phyloP scores from a whole-genome alignment of 2,797 vertebrate genomes.

The Lepilemur septentrionalis region DNA sequence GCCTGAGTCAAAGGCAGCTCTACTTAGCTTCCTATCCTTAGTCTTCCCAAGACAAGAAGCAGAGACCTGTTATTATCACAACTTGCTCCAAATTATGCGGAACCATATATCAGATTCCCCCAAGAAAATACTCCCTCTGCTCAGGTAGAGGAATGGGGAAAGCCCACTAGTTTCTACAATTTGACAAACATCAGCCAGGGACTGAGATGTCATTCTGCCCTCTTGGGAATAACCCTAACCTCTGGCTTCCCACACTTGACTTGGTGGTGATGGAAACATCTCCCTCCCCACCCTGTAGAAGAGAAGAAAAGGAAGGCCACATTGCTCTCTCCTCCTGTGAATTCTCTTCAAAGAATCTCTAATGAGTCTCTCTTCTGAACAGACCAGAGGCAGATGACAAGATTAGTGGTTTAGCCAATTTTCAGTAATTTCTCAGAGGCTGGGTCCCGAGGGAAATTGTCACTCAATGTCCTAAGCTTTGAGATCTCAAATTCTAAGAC shows the following conservation, averaged over 20 bases:
- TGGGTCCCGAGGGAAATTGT: background rate
- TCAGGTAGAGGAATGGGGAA: background rate
- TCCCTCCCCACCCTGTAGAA: background rate
- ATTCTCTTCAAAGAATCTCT: slow-evolving; percentile 12
- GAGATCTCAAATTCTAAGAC: background rate
- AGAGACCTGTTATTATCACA: background rate
- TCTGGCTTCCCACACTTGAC: background rate
- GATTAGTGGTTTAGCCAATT: background rate
- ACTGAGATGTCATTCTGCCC: background rate
- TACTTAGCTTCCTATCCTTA: background rate
- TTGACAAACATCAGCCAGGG: background rate
- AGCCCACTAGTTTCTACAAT: background rate
- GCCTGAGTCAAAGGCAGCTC: background rate
- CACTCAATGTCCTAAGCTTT: background rate
- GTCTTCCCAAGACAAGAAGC: background rate
- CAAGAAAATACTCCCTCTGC: background rate
- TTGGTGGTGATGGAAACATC: background rate
- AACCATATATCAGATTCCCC: background rate
- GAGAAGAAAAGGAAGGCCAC: background rate
- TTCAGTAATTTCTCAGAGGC: background rate
- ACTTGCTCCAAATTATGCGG: background rate
- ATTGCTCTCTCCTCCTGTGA: background rate
- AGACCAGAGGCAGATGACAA: background rate
- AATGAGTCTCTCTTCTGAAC: background rate
- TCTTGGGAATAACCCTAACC: background rate